Conservation (phyloP, 2,888 invertebrate genomes). For the Chrysina gloriosa region DNA sequence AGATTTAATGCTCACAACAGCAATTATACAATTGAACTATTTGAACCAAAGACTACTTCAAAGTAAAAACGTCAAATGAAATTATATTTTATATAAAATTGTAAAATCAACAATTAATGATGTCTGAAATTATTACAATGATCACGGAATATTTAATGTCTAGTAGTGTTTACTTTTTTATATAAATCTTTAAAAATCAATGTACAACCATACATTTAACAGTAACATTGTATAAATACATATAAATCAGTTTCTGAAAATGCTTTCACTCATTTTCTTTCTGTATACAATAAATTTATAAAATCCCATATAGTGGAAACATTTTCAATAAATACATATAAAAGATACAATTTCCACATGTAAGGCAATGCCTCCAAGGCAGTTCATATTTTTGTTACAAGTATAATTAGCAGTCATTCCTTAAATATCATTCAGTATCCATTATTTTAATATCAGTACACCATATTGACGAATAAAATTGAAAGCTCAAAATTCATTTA, state of each 20-base stretch:
- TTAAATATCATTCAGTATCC: constrained; percentile 42
- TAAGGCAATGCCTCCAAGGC: constrained; percentile 62
- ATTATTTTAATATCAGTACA: constrained; percentile 36
- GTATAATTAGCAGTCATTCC: constrained; percentile 52
- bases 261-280: constrained; percentile 40
- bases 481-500: constrained; percentile 42
- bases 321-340: constrained; percentile 57
- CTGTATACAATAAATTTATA: constrained; percentile 40
- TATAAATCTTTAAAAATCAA: constrained; percentile 40
- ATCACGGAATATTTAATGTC: constrained; percentile 25
- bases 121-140: constrained; percentile 37
- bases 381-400: constrained; percentile 54
- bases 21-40: constrained; percentile 59
- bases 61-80: constrained; percentile 38
- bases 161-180: constrained; percentile 12
- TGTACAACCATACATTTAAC: constrained; percentile 55
- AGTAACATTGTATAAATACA: constrained; percentile 59
- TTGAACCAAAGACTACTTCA: constrained; percentile 46
- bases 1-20: constrained; percentile 65
- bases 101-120: constrained; percentile 30
- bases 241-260: constrained; percentile 51
- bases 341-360: constrained; percentile 59
- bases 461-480: constrained; percentile 33
- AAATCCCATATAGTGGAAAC: constrained; percentile 41
- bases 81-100: constrained; percentile 35